phyloP scores from a whole-genome alignment of 2,113 vertebrate genomes.

The Herpetotheres cachinnans region DNA sequence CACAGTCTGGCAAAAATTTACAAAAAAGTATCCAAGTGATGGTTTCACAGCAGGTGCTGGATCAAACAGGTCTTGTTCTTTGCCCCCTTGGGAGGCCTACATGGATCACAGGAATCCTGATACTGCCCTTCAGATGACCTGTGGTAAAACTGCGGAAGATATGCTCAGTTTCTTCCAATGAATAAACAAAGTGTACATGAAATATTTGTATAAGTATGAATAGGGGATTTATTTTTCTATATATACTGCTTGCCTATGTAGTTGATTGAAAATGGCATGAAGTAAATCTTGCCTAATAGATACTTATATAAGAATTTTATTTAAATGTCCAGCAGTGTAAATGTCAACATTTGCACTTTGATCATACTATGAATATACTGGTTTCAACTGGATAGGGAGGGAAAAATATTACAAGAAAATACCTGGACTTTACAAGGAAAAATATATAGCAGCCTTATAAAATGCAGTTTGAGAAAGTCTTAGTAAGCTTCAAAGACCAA shows the following conservation, averaged over 20 bases:
- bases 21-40: slow-evolving; percentile 85
- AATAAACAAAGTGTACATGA: slow-evolving; percentile 84
- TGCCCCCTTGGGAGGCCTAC: slow-evolving; percentile 80
- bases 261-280: slow-evolving; percentile 72
- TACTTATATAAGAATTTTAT: slow-evolving; percentile 73
- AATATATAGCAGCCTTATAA: slow-evolving; percentile 23
- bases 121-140: slow-evolving; percentile 91
- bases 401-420: slow-evolving; percentile 14
- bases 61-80: slow-evolving; percentile 91
- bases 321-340: slow-evolving; percentile 57
- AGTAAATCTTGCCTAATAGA: slow-evolving; percentile 74
- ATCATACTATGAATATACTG: slow-evolving; percentile 50
- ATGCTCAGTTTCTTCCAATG: slow-evolving; percentile 86
- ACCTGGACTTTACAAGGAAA: neutral
- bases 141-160: slow-evolving; percentile 83
- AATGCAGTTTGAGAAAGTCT: slow-evolving; percentile 40
- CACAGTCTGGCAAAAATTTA: slow-evolving; percentile 80
- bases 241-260: slow-evolving; percentile 54
- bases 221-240: slow-evolving; percentile 72
- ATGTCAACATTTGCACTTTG: slow-evolving; percentile 66
- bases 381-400: slow-evolving; percentile 40
- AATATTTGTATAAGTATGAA: slow-evolving; percentile 74
- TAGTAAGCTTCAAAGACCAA: slow-evolving; percentile 26
- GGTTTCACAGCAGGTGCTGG: slow-evolving; percentile 93
- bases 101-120: slow-evolving; percentile 87